Evolutionary conservation across 2,797 vertebrate genomes (phyloP), one percentile per base, ranked within the genome.

Genomic region (Rhyacichthys aspro): DNA sequence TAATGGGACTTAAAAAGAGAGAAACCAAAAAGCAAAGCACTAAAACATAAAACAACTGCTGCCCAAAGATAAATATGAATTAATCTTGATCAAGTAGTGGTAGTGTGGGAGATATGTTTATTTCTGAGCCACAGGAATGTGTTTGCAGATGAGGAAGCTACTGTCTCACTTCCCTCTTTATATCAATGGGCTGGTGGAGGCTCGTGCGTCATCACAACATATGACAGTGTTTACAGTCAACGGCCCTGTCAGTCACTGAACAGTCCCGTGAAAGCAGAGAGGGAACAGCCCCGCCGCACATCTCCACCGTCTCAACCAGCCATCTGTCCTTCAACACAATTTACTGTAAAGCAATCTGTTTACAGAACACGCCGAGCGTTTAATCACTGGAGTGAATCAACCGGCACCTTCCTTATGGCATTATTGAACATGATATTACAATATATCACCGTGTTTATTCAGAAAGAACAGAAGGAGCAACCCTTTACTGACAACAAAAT

Each of bases 131-230:
- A 67, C 62, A 76, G 63, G 67, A 62, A 71, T 65, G 62, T 11
- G 69, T 67, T 55, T 74, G 66, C 71, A 70, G 59, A 72, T 62
- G 72, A 81, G 72, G 76, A 79, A 70, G 67, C 66, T 72, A 59
- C 76, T 59, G 74, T 72, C 72, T 78, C 67, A 72, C 54, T 71
- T 81, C 46, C 57, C 63, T 68, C 81, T 80, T 49, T 67, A 78
- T 79, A 75, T 83, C 76, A 86, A 55, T 79, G 66, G 74, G 64
- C 65, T 67, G 33, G 54, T 66, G 57, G 62, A 48, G 71, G 52
- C 38, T 63, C 23, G 75, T 87, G 86, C 74, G 78, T 89, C 86
- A 90, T 86, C 83, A 81, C 67, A 88, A 76, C 78, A 87, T 57
- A 79, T 77, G 61, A 41, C 56, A 15, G 43, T 83, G 70, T 85